Evolutionary conservation across 1,140 invertebrate species (phyloP), one percentile per base, ranked within the genome.

Genomic region (Aleiodes sp.): DNA sequence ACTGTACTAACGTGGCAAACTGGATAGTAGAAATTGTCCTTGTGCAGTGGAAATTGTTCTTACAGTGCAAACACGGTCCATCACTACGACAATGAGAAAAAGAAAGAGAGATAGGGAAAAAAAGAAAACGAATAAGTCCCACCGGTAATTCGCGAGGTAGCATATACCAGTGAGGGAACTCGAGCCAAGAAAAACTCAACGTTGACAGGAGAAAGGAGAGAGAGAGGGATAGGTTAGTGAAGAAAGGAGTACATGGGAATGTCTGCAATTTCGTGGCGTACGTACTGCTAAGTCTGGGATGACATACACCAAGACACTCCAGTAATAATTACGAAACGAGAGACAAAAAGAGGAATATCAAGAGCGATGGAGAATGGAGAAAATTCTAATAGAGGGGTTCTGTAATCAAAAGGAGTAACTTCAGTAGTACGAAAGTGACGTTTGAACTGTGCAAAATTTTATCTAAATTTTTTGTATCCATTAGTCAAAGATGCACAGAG

Each of bases 111-210:
- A n/a, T n/a, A n/a, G n/a, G n/a, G n/a, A n/a, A n/a, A n/a, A n/a
- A n/a, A n/a, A n/a, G n/a, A n/a, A n/a, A n/a, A n/a, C n/a, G 66
- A 68, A 61, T 29, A 14, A 41, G 16, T 68, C 59, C 60, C 59
- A 56, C 60, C 43, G 67, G 67, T 69, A 69, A 69, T 62, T 69
- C 41, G 60, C 67, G 41, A 69, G 41, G 46, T 24, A 19, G 16
- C 26, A 46, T 46, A 9, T 46, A 68, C 46, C 66, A 59, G 66
- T 24, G 14, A 60, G 61, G 59, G 31, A 68, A 62, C 59, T 68
- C 57, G 33, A 68, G 66, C 37, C 41, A 63, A 63, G 29, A 63
- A 68, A 59, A 60, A 31, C 52, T 56, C 31, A 35, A 35, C 24
- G 16, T n/a, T n/a, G 62, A n/a, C 14, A 35, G 29, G 29, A n/a